Evolutionary conservation across 2,113 vertebrate genomes (phyloP).

Genomic region (Neolamprologus brichardi): DNA sequence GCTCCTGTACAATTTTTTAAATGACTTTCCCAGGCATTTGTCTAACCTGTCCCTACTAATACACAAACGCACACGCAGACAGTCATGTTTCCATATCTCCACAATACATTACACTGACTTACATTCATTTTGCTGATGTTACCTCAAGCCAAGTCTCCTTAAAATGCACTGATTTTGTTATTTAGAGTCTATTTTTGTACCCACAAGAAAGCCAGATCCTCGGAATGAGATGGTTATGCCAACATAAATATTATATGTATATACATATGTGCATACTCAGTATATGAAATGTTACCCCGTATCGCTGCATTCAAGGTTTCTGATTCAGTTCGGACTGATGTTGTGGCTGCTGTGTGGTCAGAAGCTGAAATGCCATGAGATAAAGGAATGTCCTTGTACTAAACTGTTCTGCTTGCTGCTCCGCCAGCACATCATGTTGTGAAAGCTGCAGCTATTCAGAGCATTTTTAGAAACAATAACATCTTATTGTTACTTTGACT

Average conservation of each 20-base stretch:
- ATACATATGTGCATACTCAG: neutral
- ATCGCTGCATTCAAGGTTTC: neutral
- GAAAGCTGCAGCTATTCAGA: neutral
- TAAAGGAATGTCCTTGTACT: constrained; percentile 28
- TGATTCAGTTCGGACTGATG: neutral
- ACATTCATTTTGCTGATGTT: neutral
- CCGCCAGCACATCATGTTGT: neutral
- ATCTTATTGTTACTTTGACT: neutral
- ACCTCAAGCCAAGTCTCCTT: neutral
- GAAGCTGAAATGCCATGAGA: neutral
- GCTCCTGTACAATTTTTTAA: neutral
- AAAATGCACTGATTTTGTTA: neutral
- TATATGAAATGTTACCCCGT: neutral
- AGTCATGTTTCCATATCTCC: neutral
- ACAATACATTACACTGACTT: neutral
- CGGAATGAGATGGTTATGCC: neutral
- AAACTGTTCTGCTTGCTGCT: neutral
- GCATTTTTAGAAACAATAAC: neutral
- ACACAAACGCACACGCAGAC: neutral
- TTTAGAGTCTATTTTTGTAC: neutral
- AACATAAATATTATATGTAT: neutral
- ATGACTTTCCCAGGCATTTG: neutral
- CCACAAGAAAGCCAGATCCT: neutral
- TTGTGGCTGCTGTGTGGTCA: neutral
- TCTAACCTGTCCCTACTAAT: neutral